Base-by-base conservation (phyloP, 1,140 invertebrate species). In the Palaemon carinicauda region DNA sequence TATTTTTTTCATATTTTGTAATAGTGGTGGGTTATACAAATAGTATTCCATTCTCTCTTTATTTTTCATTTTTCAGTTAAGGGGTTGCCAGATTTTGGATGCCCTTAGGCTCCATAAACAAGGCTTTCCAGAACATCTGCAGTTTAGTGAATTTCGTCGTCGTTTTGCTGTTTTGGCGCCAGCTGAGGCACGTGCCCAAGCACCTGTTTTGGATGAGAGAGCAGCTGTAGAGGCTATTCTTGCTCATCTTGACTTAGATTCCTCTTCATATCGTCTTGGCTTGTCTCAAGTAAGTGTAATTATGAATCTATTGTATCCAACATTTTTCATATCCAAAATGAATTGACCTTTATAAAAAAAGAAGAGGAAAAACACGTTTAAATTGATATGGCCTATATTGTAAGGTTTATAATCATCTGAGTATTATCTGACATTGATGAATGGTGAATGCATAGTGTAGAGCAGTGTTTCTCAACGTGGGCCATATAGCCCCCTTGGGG, bases 111-210 rank as follows among this genome's bases (percentile, higher is more conserved):
- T 98, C 69, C 95, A 97, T 92, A 97, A 98, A 90, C 96, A 97
- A 92, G 97, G 97, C 52, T 98, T 96, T 92, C 97, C 97, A 4
- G 96, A 97, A 90, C 94, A 96, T 90, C 94, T 98, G 93, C 95
- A 95, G 65, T 94, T 98, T 73, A 93, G 94, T 41, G 97, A 98
- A 92, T 98, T 99, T 90, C 93, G 96, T 82, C 94, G 97, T 88
- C 94, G 95, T 88, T 98, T 97, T 91, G 93, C 94, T 50, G 92
- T 97, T 3, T 91, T 97, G 24, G 94, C 95, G 0, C 92, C 93
- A 65, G 91, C 91, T 17, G 93, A 93, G 60, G 90, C 90, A 51
- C 91, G 91, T 89, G 91, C 91, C 89, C 50, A 82, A 90, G 14
- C 89, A 90, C 12, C 89, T 90, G 24, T 92, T 91, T 69, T 89